Conservation (phyloP, 2,888 invertebrate species). For the Arenicola marina region DNA sequence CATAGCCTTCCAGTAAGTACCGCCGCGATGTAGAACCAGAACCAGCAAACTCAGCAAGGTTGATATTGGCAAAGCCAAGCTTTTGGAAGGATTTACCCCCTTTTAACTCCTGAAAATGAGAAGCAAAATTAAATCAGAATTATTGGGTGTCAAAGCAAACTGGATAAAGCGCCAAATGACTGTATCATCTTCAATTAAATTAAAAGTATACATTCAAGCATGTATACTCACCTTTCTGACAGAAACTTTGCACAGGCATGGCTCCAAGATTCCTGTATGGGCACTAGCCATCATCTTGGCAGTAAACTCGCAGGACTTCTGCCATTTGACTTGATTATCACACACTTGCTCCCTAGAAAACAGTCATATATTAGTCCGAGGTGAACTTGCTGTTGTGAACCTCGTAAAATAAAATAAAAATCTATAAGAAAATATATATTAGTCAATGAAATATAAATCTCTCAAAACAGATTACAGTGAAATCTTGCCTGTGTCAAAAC, state of each 20-base stretch:
- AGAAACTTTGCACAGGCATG: slow-evolving; percentile 89
- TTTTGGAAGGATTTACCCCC: slow-evolving; percentile 88
- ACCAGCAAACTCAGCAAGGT: slow-evolving; percentile 95
- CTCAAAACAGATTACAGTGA: not conserved
- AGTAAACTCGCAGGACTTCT: slow-evolving; percentile 85
- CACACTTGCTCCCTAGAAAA: slow-evolving; percentile 85
- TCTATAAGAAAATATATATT: not conserved
- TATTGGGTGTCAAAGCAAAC: not conserved
- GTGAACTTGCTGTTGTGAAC: not conserved
- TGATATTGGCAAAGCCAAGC: slow-evolving; percentile 95
- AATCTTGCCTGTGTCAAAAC: no score
- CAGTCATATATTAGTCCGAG: not conserved
- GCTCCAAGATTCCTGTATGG: slow-evolving; percentile 90
- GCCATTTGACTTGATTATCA: slow-evolving; percentile 93
- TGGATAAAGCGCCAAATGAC: not conserved
- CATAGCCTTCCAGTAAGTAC: slow-evolving; percentile 94
- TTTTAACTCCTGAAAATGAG: slow-evolving; percentile 68
- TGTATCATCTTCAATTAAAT: not conserved
- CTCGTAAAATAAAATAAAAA: not conserved
- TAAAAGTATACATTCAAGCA: no score
- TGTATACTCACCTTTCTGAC: slow-evolving; percentile 79
- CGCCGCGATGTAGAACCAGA: slow-evolving; percentile 83
- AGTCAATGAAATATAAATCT: not conserved
- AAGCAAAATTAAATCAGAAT: slow-evolving; percentile 1
- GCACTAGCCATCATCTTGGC: slow-evolving; percentile 98